Base-by-base conservation (phyloP, 2,888 invertebrate genomes). In the Cosmia pyralina region DNA sequence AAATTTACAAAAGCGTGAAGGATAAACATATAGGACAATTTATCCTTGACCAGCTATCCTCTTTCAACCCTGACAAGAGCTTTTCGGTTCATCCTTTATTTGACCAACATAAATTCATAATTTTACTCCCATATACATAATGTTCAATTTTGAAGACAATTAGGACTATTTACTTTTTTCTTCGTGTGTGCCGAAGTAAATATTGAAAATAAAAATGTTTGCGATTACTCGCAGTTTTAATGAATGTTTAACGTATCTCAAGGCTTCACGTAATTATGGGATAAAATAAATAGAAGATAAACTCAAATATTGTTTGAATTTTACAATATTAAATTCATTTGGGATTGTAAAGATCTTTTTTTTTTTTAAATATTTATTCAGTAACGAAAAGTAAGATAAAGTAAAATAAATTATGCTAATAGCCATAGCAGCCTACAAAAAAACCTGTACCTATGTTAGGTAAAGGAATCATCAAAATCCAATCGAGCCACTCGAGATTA, bases 201-300 rank as follows among this genome's bases (percentile, higher is more conserved):
- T 88, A 88, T 88, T 88, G 82, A 85, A 85, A 88, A 87, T 77
- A 86, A 85, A 87, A 87, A 86, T 88, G 79, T 89, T 89, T 88
- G 87, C 87, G 70, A 87, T 86, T 83, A 87, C 85, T 83, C 85
- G 81, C 84, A 81, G 81, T 80, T 87, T 85, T 85, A 88, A 88
- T 88, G 79, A 87, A 85, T 88, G 84, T 87, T 87, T 86, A 85
- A 86, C 80, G 77, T 79, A 78, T 81, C 79, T 85, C 85, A 87
- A 88, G 88, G 85, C 65, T 83, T 67, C 71, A 80, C 64, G 72
- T 78, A 67, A 85, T 86, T 80, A 85, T 73, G 75, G 75, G 83
- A 79, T 81, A 85, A 79, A 79, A 73, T 79, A 84, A 84, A 84
- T 66, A 84, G 55, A 72, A 68, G 57, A 41, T 60, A 81, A 73